These are phyloP conservation scores for Tenebrio molitor DNA, from an alignment of 1,140 invertebrate genomes.

Conservation along the genomic window DNA sequence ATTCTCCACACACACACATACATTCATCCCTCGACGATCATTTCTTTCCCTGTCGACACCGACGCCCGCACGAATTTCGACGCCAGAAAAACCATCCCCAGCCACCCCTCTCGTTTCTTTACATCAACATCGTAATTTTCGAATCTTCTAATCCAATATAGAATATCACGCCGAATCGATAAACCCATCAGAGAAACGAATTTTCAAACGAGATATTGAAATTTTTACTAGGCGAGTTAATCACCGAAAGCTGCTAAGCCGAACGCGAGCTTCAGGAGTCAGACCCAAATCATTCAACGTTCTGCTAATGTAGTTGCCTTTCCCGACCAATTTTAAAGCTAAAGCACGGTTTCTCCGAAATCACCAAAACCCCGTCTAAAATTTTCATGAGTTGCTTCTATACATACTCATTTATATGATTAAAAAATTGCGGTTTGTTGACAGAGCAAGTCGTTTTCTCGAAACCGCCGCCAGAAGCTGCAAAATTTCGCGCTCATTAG, in stretches of 20 bases:
- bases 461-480: slow-evolving; percentile 1
- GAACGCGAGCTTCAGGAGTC: neutral
- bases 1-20: slow-evolving; percentile 46
- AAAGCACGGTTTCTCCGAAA: too few relatives aligned
- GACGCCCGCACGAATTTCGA: slow-evolving; percentile 22
- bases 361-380: too few relatives aligned
- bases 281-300: neutral
- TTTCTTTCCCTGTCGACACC: slow-evolving; percentile 47
- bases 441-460: neutral
- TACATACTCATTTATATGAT: slow-evolving; percentile 1
- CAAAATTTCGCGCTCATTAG: slow-evolving; percentile 34
- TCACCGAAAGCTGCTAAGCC: slow-evolving; percentile 3
- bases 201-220: slow-evolving; percentile 10
- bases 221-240: neutral
- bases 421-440: neutral
- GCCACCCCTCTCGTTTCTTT: slow-evolving; percentile 31
- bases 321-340: slow-evolving; percentile 8
- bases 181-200: neutral
- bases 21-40: slow-evolving; percentile 43
- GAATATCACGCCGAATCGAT: slow-evolving; percentile 8
- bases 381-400: too few relatives aligned
- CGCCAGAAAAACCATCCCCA: neutral
- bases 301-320: too few relatives aligned
- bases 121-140: slow-evolving; percentile 41
- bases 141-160: slow-evolving; percentile 6